Evolutionary conservation across 2,888 invertebrate species (phyloP).

Genomic region (Folsomia candida): DNA sequence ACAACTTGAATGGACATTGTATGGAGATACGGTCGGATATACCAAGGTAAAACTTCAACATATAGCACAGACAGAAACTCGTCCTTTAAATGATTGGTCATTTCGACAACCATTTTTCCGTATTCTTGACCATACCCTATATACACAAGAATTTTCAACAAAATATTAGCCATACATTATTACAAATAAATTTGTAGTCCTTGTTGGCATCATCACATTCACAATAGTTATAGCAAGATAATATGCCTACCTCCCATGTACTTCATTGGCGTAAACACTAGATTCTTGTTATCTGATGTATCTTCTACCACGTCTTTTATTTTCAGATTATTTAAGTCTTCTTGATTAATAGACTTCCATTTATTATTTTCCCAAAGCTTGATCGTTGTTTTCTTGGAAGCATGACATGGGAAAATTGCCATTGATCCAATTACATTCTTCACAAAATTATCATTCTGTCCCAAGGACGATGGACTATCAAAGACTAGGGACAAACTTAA

Average conservation of each 20-base stretch:
- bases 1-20: slow-evolving; percentile 53
- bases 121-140: slow-evolving; percentile 85
- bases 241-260: slow-evolving; percentile 63
- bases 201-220: too few relatives aligned
- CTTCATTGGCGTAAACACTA: slow-evolving; percentile 53
- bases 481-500: slow-evolving; percentile 85
- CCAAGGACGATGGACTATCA: slow-evolving; percentile 61
- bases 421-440: slow-evolving; percentile 83
- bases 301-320: slow-evolving; percentile 35
- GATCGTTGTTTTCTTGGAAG: slow-evolving; percentile 75
- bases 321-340: slow-evolving; percentile 39
- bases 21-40: slow-evolving; percentile 83
- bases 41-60: slow-evolving; percentile 85
- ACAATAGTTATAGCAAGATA: neutral
- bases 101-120: slow-evolving; percentile 71
- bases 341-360: slow-evolving; percentile 35
- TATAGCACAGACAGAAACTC: slow-evolving; percentile 69
- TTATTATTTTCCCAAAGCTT: slow-evolving; percentile 57
- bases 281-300: slow-evolving; percentile 7
- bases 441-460: slow-evolving; percentile 74
- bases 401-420: slow-evolving; percentile 74
- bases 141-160: neutral
- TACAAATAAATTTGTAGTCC: too few relatives aligned
- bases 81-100: slow-evolving; percentile 47
- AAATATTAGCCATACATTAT: too few relatives aligned